Evolutionary conservation across 2,888 invertebrate species (phyloP).

Genomic region (Catocala fraxini): DNA sequence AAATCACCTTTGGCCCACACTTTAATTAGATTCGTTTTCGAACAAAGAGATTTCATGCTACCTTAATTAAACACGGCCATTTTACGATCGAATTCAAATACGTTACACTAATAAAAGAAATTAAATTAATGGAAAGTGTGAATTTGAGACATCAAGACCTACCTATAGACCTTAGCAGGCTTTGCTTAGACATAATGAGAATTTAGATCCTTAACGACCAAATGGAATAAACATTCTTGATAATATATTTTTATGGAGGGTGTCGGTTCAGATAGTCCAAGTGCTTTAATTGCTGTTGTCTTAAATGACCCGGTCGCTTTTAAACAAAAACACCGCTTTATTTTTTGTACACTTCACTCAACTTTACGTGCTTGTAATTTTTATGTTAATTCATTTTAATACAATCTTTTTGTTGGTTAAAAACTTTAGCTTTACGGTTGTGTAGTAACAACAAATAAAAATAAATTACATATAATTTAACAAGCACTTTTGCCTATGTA

Average conservation of each 20-base stretch:
- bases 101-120: conserved; percentile 32
- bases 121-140: conserved; percentile 24
- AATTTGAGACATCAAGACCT: conserved; percentile 6
- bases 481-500: no score
- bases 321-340: no score
- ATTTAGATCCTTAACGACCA: conserved; percentile 11
- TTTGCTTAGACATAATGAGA: conserved; percentile 14
- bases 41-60: conserved; percentile 42
- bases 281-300: background rate
- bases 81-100: conserved; percentile 34
- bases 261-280: background rate
- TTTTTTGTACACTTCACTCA: no score
- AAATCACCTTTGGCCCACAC: conserved; percentile 27
- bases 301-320: background rate
- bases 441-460: no score
- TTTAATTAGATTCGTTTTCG: conserved; percentile 39
- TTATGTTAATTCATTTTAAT: no score
- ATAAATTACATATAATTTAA: no score
- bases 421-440: no score
- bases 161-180: background rate
- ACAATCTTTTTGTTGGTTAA: no score
- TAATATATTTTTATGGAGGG: conserved; percentile 11
- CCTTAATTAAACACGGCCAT: conserved; percentile 32
- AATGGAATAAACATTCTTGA: conserved; percentile 9
- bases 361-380: no score